Conservation (phyloP, 1,140 invertebrate species). For the Trichonephila inaurata region DNA sequence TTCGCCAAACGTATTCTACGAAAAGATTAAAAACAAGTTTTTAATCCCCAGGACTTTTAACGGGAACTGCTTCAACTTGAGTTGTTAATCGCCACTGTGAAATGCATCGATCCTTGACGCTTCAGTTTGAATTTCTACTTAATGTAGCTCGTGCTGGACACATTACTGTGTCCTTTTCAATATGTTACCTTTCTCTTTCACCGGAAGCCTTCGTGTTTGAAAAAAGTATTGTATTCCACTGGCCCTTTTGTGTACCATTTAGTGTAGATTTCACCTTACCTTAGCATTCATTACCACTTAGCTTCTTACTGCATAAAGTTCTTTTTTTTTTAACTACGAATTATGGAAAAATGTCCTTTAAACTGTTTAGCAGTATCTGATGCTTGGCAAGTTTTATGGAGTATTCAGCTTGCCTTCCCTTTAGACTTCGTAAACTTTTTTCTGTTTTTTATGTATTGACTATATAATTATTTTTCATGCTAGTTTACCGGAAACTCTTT, state of each 20-base stretch:
- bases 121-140: not conserved
- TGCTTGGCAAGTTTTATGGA: too few relatives aligned
- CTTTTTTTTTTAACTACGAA: not conserved
- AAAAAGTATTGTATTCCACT: not conserved
- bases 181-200: not conserved
- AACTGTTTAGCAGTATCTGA: too few relatives aligned
- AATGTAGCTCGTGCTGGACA: not conserved
- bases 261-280: not conserved
- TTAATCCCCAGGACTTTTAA: not conserved
- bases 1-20: not conserved
- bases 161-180: slow-evolving; percentile 1
- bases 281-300: not conserved
- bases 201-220: not conserved
- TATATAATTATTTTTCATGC: too few relatives aligned
- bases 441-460: too few relatives aligned
- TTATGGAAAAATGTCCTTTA: too few relatives aligned
- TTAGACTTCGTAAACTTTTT: too few relatives aligned
- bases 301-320: not conserved
- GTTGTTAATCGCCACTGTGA: not conserved
- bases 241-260: not conserved
- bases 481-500: too few relatives aligned
- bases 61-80: not conserved
- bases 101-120: slow-evolving; percentile 14
- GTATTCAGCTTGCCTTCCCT: too few relatives aligned
- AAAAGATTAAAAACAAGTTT: not conserved